Percentiles rank a stretch among this genome's conserved stretches.
Evolutionary conservation across 2,888 invertebrate species (phyloP).

Genomic region (Eubasilissa splendida): DNA sequence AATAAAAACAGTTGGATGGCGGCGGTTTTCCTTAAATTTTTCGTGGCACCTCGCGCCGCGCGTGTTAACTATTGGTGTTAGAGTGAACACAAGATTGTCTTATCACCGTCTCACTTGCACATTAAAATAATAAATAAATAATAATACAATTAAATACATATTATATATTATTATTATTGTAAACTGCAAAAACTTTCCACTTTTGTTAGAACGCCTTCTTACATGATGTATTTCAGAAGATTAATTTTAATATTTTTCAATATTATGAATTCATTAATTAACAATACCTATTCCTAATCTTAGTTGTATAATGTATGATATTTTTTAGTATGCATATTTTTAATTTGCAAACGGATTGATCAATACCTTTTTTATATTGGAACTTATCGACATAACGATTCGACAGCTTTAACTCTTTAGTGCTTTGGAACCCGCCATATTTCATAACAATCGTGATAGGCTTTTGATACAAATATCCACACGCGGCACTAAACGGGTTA

Average conservation of each 20-base stretch:
- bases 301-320: slow-evolving; percentile 2
- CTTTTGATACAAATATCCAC: too few relatives aligned
- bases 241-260: slow-evolving; percentile 13
- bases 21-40: slow-evolving; percentile 25
- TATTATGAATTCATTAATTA: not conserved
- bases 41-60: not conserved
- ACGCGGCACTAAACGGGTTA: too few relatives aligned
- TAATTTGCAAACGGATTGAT: too few relatives aligned
- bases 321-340: not conserved
- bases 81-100: slow-evolving; percentile 48
- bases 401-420: too few relatives aligned
- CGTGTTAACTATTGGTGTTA: slow-evolving; percentile 49
- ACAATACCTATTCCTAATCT: not conserved
- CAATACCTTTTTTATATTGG: too few relatives aligned
- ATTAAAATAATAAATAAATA: slow-evolving; percentile 47
- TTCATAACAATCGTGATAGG: too few relatives aligned
- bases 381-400: too few relatives aligned
- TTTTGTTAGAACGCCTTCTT: slow-evolving; percentile 40
- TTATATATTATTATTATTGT: slow-evolving; percentile 26
- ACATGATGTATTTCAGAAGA: not conserved
- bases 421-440: too few relatives aligned
- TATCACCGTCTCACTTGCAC: slow-evolving; percentile 54
- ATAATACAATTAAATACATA: slow-evolving; percentile 23
- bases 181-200: slow-evolving; percentile 39
- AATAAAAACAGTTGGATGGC: slow-evolving; percentile 15